A percentile compares a stretch with the other conserved stretches of the same genome.
Evolutionary conservation across 30 jellyfish, hydroid and myxozoan genomes (phyloP).

Genomic region (Clytia hemisphaerica): DNA sequence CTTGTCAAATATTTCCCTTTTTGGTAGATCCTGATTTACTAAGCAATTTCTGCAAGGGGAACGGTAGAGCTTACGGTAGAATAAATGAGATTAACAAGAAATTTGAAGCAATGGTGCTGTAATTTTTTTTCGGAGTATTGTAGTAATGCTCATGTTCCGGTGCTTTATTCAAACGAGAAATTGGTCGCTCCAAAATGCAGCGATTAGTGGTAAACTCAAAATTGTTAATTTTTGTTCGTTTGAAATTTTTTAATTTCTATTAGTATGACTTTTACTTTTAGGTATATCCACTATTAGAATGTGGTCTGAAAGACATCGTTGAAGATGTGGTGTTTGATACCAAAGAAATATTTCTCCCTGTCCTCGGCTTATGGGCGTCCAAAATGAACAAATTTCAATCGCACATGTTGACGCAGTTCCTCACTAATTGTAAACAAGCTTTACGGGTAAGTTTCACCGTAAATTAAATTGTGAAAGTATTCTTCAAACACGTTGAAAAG

Average conservation of each 20-base stretch:
- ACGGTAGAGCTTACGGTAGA: no score
- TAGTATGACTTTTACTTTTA: constrained; percentile 10
- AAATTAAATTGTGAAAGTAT: neutral
- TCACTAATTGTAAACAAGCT: constrained; percentile 33
- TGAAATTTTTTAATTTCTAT: no score
- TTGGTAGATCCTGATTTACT: neutral
- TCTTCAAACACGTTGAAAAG: neutral
- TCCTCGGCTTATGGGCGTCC: constrained; percentile 73
- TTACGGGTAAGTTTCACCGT: constrained; percentile 54
- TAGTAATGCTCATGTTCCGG: no score
- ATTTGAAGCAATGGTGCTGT: no score
- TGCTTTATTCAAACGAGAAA: no score
- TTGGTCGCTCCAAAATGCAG: no score
- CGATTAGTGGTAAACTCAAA: no score
- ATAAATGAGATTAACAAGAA: no score
- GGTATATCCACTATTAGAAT: constrained; percentile 64
- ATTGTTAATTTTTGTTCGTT: no score
- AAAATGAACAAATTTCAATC: constrained; percentile 58
- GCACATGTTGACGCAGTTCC: constrained; percentile 38
- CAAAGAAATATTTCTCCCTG: constrained; percentile 64
- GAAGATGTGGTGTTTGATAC: constrained; percentile 57
- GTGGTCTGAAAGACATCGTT: constrained; percentile 48
- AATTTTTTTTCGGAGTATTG: no score
- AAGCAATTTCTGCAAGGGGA: no score
- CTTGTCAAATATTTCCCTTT: no score